Percentiles rank a stretch among this genome's conserved stretches.
These are phyloP conservation scores for Sebastes umbrosus DNA, from an alignment of 2,797 vertebrate species.

Conservation along the genomic window DNA sequence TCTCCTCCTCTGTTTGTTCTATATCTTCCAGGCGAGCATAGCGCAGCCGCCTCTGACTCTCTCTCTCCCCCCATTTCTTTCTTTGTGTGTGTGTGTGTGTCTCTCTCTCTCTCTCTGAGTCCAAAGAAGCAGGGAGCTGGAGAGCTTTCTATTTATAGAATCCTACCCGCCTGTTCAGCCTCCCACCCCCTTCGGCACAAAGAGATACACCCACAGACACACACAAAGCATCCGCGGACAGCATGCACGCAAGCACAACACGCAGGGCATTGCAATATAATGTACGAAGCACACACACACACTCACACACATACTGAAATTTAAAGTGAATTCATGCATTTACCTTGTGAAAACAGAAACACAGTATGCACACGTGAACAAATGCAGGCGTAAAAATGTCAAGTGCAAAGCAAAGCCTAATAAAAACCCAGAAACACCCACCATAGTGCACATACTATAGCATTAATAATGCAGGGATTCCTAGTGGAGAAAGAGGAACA, in stretches of 20 bases:
- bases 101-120: conserved; percentile 50
- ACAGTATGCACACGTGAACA: neutral
- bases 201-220: conserved; percentile 65
- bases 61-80: conserved; percentile 10
- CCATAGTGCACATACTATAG: conserved; percentile 6
- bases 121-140: conserved; percentile 62
- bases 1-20: conserved; percentile 46
- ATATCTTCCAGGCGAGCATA: neutral
- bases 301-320: neutral
- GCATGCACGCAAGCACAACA: conserved; percentile 19
- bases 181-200: conserved; percentile 66
- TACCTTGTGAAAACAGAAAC: neutral
- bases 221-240: conserved; percentile 57
- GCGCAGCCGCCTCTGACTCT: neutral
- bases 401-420: neutral
- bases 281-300: neutral
- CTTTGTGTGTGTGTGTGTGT: conserved; percentile 49
- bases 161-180: conserved; percentile 62
- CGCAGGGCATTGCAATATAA: neutral
- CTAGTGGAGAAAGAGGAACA: conserved; percentile 34
- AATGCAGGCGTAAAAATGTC: neutral
- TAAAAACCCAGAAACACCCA: neutral
- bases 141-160: conserved; percentile 82
- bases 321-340: conserved; percentile 11
- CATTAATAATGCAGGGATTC: conserved; percentile 61